A percentile compares a stretch with the other conserved stretches of the same genome.
phyloP scores from a whole-genome alignment of 2,797 vertebrate genomes.

The Acridotheres tristis region DNA sequence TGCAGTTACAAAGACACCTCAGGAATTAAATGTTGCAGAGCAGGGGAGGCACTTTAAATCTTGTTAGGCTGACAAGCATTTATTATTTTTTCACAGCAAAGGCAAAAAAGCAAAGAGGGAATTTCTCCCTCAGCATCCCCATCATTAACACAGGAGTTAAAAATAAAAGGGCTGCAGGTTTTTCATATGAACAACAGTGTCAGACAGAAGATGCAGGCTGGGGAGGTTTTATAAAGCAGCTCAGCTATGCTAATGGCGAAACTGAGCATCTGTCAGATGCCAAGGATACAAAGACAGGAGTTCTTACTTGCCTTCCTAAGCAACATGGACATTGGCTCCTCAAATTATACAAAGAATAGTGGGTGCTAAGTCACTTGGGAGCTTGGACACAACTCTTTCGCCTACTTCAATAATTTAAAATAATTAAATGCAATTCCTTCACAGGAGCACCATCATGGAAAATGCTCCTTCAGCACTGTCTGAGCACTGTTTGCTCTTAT shows the following conservation, averaged over 20 bases:
- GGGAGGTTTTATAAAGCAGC: neutral
- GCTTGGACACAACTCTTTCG: neutral
- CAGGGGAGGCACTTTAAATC: neutral
- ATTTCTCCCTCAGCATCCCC: neutral
- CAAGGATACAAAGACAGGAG: neutral
- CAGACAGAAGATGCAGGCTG: neutral
- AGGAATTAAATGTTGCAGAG: neutral
- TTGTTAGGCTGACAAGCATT: neutral
- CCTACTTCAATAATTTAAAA: neutral
- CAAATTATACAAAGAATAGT: neutral
- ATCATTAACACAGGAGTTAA: slow-evolving; percentile 1
- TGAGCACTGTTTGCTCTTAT: neutral
- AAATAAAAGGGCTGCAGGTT: neutral
- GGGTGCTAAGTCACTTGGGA: neutral
- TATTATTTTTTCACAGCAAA: neutral
- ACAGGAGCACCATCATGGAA: neutral
- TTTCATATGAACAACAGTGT: neutral
- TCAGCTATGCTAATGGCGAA: neutral
- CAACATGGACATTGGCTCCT: neutral
- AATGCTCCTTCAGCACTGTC: neutral
- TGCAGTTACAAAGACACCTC: neutral
- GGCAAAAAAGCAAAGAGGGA: neutral
- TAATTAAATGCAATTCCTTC: neutral
- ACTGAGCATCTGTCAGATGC: neutral
- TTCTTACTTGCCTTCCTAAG: neutral